Percentiles rank a stretch among this genome's conserved stretches.
These are phyloP conservation scores for Glareola pratincola DNA, from an alignment of 2,113 vertebrate species.

Conservation along the genomic window DNA sequence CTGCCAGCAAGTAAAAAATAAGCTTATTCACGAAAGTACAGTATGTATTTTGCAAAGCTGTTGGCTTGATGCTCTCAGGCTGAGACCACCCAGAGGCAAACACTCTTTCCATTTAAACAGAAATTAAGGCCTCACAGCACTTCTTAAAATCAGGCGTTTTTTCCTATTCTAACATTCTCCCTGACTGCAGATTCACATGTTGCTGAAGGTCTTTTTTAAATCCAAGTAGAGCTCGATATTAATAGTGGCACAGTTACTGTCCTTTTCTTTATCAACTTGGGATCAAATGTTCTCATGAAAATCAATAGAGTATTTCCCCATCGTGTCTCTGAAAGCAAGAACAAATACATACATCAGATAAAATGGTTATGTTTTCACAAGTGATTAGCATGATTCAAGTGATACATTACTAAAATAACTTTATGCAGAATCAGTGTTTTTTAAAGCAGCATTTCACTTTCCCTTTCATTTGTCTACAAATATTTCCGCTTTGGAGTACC, in stretches of 20 bases:
- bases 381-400: background rate
- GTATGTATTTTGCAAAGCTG: background rate
- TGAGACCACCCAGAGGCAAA: background rate
- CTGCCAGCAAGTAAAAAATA: background rate
- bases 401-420: background rate
- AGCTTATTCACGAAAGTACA: background rate
- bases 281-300: background rate
- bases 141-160: background rate
- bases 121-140: background rate
- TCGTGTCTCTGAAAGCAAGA: background rate
- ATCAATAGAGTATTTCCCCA: background rate
- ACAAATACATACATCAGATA: background rate
- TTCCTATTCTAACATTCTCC: background rate
- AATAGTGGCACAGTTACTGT: background rate
- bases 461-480: background rate
- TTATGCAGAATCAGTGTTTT: background rate
- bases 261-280: conserved; percentile 6
- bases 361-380: background rate
- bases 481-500: background rate
- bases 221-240: background rate
- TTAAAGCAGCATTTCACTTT: background rate
- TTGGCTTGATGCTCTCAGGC: background rate
- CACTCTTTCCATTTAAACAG: background rate
- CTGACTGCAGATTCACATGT: background rate
- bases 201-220: background rate